Evolutionary conservation across 2,888 invertebrate genomes (phyloP).

Genomic region (Caenorhabditis plicata): DNA sequence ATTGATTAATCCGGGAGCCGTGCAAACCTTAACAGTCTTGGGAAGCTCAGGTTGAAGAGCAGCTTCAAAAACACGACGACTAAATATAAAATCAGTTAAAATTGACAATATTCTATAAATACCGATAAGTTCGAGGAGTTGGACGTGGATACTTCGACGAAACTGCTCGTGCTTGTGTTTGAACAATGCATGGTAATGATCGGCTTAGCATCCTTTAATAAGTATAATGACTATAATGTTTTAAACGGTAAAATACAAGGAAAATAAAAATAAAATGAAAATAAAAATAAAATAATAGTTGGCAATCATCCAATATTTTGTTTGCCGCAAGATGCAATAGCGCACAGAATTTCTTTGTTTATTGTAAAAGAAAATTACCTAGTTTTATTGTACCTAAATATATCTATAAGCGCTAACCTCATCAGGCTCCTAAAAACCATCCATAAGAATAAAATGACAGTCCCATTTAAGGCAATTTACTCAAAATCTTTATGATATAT

Average conservation of each 20-base stretch:
- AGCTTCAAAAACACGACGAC: conserved; percentile 54
- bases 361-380: not conserved
- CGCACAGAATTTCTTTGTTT: not conserved
- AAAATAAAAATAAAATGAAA: no score
- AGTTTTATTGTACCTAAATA: no score
- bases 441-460: no score
- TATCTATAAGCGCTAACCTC: no score
- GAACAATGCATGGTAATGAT: conserved; percentile 6
- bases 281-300: no score
- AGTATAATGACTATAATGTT: no score
- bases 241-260: no score
- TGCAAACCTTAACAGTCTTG: conserved; percentile 26
- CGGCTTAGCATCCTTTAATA: conserved; percentile 20
- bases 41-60: conserved; percentile 53
- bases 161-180: conserved; percentile 37
- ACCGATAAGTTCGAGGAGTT: conserved; percentile 55
- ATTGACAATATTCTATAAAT: not conserved
- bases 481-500: no score
- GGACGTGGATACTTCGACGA: conserved; percentile 60
- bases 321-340: not conserved
- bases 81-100: conserved; percentile 5
- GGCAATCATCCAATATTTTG: no score
- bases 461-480: no score
- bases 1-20: conserved; percentile 30
- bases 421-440: no score